Evolutionary conservation across 1,140 invertebrate species (phyloP), one percentile per base, ranked within the genome.

Genomic region (Scaptomyza pallida): DNA sequence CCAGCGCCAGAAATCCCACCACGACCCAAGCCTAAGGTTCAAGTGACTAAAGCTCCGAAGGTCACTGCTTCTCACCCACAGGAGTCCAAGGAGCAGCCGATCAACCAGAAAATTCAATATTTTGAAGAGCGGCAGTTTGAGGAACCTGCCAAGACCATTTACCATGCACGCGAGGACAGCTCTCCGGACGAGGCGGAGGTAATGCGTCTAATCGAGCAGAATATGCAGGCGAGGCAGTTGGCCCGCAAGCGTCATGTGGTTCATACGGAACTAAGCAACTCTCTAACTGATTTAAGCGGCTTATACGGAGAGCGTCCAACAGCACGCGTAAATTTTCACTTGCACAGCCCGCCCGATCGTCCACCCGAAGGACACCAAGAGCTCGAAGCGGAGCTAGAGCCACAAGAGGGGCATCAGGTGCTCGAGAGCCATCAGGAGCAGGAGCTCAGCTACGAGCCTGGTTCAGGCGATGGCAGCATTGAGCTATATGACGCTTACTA

Each of bases 241-340:
- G 78, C 83, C 17, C 33, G 33, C 33, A n/a, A 37, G 5, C 33
- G 41, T 64, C 40, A 44, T 60, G 54, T 45, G 37, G 73, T 54
- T 5, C 89, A 88, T 48, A 75, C 73, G 35, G 78, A 91, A 59
- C 52, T 93, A 17, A 92, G 92, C 21, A 93, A 93, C 41, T 95
- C 95, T 0, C 94, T 95, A 67, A 96, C 95, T 17, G 94, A 96
- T 90, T 86, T 97, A 37, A 96, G 96, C 79, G 96, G 96, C 48
- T 88, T 96, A 0, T 96, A 95, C 77, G 96, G 96, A 0, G 96
- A 97, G 90, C 93, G 92, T 10, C 92, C 94, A 0, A 80, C 81
- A 0, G 86, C 90, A 6, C 68, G 90, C 6, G 81, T 90, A 89
- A 91, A 91, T 90, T 91, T 91, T 90, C 90, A 85, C 43, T 73